phyloP scores from a whole-genome alignment of 2,888 invertebrate genomes.

The Chymomyza caudatula region DNA sequence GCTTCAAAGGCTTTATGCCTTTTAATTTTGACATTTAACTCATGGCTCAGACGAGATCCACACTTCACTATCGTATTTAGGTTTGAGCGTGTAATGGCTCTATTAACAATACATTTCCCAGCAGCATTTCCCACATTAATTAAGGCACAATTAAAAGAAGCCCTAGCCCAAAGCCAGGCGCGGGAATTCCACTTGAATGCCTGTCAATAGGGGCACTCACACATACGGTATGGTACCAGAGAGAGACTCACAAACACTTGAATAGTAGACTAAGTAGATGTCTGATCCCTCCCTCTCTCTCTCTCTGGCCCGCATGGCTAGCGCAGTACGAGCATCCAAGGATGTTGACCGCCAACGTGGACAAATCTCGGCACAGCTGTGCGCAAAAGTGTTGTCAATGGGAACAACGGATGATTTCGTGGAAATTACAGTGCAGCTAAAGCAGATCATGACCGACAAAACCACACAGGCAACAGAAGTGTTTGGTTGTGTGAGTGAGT shows the following conservation, averaged over 20 bases:
- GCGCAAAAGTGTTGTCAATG: not conserved
- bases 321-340: not conserved
- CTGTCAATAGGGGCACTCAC: conserved; percentile 59
- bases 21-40: conserved; percentile 48
- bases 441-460: not conserved
- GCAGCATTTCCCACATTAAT: conserved; percentile 66
- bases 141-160: conserved; percentile 65
- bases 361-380: conserved; percentile 58
- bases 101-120: conserved; percentile 55
- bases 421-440: conserved; percentile 42
- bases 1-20: conserved; percentile 24
- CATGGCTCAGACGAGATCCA: conserved; percentile 31
- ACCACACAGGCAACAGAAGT: conserved; percentile 1
- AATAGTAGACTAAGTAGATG: not conserved
- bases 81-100: conserved; percentile 49
- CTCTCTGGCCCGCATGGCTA: not conserved
- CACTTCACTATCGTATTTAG: conserved; percentile 5
- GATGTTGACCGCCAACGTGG: conserved; percentile 63
- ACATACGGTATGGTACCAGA: conserved; percentile 2
- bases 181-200: conserved; percentile 65
- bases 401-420: conserved; percentile 45
- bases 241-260: not conserved
- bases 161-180: not conserved
- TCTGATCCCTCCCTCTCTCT: too few species aligned
- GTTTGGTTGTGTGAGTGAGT: conserved; percentile 7